Percentiles rank a stretch among this genome's conserved stretches.
Evolutionary conservation across 2,888 invertebrate species (phyloP).

Genomic region (Parnassius mnemosyne): DNA sequence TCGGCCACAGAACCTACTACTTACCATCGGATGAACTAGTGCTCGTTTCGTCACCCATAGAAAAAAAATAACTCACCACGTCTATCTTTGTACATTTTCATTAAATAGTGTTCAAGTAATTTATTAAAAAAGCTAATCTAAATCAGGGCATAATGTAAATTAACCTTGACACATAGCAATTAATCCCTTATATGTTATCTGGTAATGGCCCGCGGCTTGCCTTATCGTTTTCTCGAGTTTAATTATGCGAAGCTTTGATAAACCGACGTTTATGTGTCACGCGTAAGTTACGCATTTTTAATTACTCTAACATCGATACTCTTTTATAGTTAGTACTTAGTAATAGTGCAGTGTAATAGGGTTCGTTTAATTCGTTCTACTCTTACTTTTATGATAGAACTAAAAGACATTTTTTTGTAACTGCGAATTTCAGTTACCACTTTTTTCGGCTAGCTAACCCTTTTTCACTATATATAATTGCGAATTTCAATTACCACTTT

Average conservation of each 20-base stretch:
- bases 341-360: background rate
- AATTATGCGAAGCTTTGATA: constrained; percentile 33
- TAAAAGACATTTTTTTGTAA: too few species aligned
- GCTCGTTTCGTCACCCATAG: too few species aligned
- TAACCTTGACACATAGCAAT: constrained; percentile 22
- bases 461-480: too few species aligned
- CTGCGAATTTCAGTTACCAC: too few species aligned
- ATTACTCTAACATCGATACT: constrained; percentile 2
- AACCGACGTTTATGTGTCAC: constrained; percentile 30
- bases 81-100: background rate
- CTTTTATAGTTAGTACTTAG: background rate
- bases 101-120: constrained; percentile 4
- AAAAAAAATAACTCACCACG: too few species aligned
- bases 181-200: constrained; percentile 12
- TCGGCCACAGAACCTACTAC: too few species aligned
- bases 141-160: constrained; percentile 17
- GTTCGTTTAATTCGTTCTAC: too few species aligned
- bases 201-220: constrained; percentile 1
- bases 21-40: too few species aligned
- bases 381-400: too few species aligned
- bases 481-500: too few species aligned
- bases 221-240: constrained; percentile 29
- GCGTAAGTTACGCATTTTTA: constrained; percentile 23
- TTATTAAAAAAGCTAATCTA: background rate
- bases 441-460: too few species aligned